These are phyloP conservation scores for Cirrhinus mrigala DNA, from an alignment of 2,797 vertebrate genomes.

Conservation along the genomic window DNA sequence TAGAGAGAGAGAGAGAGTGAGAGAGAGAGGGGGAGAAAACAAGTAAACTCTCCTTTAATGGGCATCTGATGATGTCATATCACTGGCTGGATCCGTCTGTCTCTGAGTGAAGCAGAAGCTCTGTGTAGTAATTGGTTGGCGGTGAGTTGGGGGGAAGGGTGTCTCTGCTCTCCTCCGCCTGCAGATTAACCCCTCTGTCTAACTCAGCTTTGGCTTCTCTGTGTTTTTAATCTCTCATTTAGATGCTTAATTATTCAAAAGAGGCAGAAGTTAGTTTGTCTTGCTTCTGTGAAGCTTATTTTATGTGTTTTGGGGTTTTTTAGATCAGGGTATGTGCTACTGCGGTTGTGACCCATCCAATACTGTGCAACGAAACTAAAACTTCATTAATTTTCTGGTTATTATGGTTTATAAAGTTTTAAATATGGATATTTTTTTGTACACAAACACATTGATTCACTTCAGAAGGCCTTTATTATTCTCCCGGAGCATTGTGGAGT, in stretches of 20 bases:
- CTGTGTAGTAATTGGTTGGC: slow-evolving; percentile 75
- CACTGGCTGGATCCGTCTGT: slow-evolving; percentile 79
- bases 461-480: no score
- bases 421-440: no score
- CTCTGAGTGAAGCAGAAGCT: slow-evolving; percentile 76
- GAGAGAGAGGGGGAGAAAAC: slow-evolving; percentile 48
- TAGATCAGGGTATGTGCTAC: not conserved
- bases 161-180: slow-evolving; percentile 65
- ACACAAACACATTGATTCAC: no score
- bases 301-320: slow-evolving; percentile 4
- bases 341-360: not conserved
- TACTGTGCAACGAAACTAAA: not conserved
- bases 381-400: not conserved
- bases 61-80: slow-evolving; percentile 82
- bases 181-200: slow-evolving; percentile 76
- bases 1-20: slow-evolving; percentile 49
- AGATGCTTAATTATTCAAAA: slow-evolving; percentile 12
- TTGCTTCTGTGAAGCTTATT: not conserved
- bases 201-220: slow-evolving; percentile 63
- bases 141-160: slow-evolving; percentile 59
- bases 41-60: slow-evolving; percentile 80
- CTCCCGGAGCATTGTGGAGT: no score
- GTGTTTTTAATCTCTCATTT: slow-evolving; percentile 53
- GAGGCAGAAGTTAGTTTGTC: slow-evolving; percentile 48
- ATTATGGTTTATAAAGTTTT: no score